Base-by-base conservation (phyloP, 2,797 vertebrate genomes). In the Cottoperca gobio region DNA sequence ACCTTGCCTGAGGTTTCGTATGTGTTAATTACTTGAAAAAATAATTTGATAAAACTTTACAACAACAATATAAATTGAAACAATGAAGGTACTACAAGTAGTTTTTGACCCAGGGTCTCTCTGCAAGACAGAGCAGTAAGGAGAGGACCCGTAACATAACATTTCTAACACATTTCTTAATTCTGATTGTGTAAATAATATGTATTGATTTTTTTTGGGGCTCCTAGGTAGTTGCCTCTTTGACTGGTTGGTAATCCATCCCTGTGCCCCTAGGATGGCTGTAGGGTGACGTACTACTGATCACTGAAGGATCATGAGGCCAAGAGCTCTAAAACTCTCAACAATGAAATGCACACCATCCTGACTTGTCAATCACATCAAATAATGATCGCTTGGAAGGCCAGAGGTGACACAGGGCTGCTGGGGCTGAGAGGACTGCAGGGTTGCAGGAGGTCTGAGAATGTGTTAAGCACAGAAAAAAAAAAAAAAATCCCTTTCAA, bases 321-420 rank as follows among this genome's bases (percentile, higher is more conserved):
- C 57, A 55, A 76, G 87, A 83, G 87, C 85, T 89, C 85, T 85
- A 50, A 81, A 91, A 91, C 88, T 90, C 88, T 90, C 84, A 91
- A 91, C 92, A 94, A 92, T 92, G 93, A 94, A 94, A 94, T 94
- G 88, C 89, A 93, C 93, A 89, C 80, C 90, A 94, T 82, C 84
- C 89, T 80, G 50, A 83, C 85, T 53, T 91, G 90, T 93, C 90
- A 88, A 89, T 94, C 93, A 93, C 70, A 53, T 80, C 73, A 78
- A 88, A 82, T 80, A 61, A 83, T 89, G 72, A 86, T 85, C 23
- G 57, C 23, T 50, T 5, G 55, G 86, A 45, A 82, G 85, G 79
- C 86, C 71, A 83, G 35, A 66, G 73, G 83, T 76, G 63, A 28
- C 63, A 33, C 50, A 31, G 63, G 60, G 55, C 70, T 86, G 37